A percentile compares a stretch with the other conserved stretches of the same genome.
phyloP scores from a whole-genome alignment of 2,888 invertebrate genomes.

The Gandaritis pyraliata region DNA sequence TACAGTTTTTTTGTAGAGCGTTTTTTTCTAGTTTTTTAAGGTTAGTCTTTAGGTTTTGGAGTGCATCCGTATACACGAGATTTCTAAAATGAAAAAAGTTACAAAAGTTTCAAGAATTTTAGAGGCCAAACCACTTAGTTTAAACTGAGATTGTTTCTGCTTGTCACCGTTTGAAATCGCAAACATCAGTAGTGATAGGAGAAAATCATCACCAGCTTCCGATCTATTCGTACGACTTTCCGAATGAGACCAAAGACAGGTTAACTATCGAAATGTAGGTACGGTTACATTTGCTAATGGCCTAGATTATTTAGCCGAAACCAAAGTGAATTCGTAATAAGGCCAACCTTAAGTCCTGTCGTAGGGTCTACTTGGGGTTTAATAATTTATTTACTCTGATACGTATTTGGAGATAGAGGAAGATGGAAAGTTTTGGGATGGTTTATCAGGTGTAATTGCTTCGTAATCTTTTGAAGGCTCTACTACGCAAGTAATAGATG shows the following conservation, averaged over 20 bases:
- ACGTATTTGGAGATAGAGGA: slow-evolving; percentile 33
- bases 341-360: slow-evolving; percentile 64
- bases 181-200: not conserved
- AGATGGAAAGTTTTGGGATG: slow-evolving; percentile 46
- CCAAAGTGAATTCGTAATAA: slow-evolving; percentile 77
- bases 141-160: no score
- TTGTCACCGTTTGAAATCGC: no score
- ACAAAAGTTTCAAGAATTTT: no score
- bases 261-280: slow-evolving; percentile 71
- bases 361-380: slow-evolving; percentile 46
- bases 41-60: no score
- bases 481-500: not conserved
- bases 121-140: no score
- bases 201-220: slow-evolving; percentile 28
- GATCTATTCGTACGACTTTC: slow-evolving; percentile 3
- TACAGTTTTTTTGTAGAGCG: no score
- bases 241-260: slow-evolving; percentile 51
- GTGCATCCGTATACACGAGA: no score
- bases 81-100: no score
- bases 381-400: slow-evolving; percentile 69
- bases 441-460: slow-evolving; percentile 47
- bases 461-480: slow-evolving; percentile 27
- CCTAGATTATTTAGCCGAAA: slow-evolving; percentile 60
- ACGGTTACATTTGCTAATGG: slow-evolving; percentile 66
- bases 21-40: no score